Conservation (phyloP, 2,113 vertebrate species). For the Arvicanthis niloticus region DNA sequence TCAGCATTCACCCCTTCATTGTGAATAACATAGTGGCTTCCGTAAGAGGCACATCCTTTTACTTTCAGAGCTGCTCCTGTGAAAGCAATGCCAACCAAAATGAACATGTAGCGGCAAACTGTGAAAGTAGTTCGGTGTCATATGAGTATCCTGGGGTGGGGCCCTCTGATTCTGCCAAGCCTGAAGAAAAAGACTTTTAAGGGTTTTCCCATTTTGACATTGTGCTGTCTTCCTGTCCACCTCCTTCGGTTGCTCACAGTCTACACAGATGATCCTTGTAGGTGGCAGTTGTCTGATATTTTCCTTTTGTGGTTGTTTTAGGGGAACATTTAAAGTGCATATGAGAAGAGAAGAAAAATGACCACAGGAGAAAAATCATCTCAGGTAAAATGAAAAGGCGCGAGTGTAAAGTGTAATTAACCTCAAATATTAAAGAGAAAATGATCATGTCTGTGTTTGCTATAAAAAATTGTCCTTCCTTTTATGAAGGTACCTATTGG, state of each 20-base stretch:
- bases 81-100: constrained; percentile 70
- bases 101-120: constrained; percentile 65
- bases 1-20: constrained; percentile 61
- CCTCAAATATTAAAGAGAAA: constrained; percentile 37
- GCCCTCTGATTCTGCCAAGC: constrained; percentile 61
- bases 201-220: constrained; percentile 74
- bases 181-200: constrained; percentile 64
- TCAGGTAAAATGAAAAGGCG: constrained; percentile 85
- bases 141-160: constrained; percentile 78
- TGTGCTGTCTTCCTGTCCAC: constrained; percentile 66
- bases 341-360: constrained; percentile 83
- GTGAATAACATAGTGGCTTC: constrained; percentile 73
- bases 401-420: constrained; percentile 29
- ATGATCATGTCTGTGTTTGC: constrained; percentile 26
- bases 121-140: constrained; percentile 76
- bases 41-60: constrained; percentile 63
- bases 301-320: constrained; percentile 82
- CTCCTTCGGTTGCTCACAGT: constrained; percentile 52
- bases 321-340: constrained; percentile 80
- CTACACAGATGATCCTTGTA: constrained; percentile 52
- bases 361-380: constrained; percentile 79
- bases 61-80: constrained; percentile 78
- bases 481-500: constrained; percentile 26
- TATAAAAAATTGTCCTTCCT: constrained; percentile 27
- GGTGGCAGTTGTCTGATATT: constrained; percentile 70